phyloP scores from a whole-genome alignment of 2,797 vertebrate genomes.

The Gadopsis marmoratus region DNA sequence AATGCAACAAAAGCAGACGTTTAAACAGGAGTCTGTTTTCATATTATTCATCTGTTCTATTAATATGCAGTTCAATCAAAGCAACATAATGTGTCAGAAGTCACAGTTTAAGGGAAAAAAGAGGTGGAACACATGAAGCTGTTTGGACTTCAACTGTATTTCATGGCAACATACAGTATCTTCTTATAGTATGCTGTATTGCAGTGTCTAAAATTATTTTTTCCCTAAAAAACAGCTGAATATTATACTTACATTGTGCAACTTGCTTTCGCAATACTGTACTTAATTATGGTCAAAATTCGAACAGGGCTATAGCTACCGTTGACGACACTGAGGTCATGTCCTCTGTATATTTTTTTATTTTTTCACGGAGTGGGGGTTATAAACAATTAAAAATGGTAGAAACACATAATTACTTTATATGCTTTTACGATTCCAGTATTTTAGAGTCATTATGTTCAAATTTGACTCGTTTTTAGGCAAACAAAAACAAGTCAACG shows the following conservation, averaged over 20 bases:
- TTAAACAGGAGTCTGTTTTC: constrained; percentile 16
- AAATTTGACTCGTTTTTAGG: background rate
- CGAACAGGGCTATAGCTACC: background rate
- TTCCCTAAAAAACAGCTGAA: background rate
- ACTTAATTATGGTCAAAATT: background rate
- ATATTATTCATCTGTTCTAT: constrained; percentile 14
- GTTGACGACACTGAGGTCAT: background rate
- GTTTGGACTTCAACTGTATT: background rate
- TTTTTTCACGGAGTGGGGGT: background rate
- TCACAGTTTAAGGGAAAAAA: background rate
- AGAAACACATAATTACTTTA: constrained; percentile 1
- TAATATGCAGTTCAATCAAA: background rate
- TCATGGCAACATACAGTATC: background rate
- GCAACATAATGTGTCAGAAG: background rate
- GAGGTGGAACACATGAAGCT: background rate
- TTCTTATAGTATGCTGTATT: background rate
- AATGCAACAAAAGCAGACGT: constrained; percentile 4
- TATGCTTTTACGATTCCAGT: constrained; percentile 6
- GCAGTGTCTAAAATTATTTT: background rate
- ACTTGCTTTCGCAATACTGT: background rate
- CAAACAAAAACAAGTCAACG: background rate
- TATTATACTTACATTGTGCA: background rate
- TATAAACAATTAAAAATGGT: background rate
- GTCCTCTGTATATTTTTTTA: background rate
- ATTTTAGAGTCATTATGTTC: background rate